A percentile compares a stretch with the other conserved stretches of the same genome.
Conservation (phyloP, 2,888 invertebrate genomes). For the Rhagonycha fulva region DNA sequence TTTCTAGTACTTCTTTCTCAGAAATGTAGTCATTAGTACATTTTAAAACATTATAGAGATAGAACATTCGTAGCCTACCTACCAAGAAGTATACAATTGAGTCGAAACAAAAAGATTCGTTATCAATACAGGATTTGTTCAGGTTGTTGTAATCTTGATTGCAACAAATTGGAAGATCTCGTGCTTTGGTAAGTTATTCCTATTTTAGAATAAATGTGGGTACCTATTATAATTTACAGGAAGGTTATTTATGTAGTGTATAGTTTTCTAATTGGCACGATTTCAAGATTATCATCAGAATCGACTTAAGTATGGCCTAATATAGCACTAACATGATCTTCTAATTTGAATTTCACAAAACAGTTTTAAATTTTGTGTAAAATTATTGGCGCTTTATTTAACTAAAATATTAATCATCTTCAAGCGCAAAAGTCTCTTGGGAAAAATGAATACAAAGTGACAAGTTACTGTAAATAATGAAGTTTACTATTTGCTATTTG, state of each 20-base stretch:
- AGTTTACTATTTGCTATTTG: conserved; percentile 7
- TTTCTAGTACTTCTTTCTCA: conserved; percentile 5
- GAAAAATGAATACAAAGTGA: conserved; percentile 1
- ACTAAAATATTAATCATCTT: not conserved
- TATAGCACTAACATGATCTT: not conserved
- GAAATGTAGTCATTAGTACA: not conserved
- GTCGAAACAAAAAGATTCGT: not conserved
- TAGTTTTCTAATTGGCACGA: not conserved
- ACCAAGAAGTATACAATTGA: conserved; percentile 17
- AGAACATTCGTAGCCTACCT: not conserved
- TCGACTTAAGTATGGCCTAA: not conserved
- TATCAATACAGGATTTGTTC: conserved; percentile 19
- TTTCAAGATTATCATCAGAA: not conserved
- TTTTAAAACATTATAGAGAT: not conserved
- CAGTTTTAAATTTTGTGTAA: not conserved
- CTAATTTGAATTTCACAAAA: not conserved
- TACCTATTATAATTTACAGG: not conserved
- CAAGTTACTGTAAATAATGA: conserved; percentile 7
- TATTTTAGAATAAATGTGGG: not conserved
- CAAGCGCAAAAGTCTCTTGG: not conserved
- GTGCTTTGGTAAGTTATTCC: conserved; percentile 4
- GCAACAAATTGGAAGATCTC: conserved; percentile 26
- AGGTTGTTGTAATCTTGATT: conserved; percentile 20
- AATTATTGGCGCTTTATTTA: not conserved
- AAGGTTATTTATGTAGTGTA: not conserved